These are phyloP conservation scores for Melanotaenia pygmaea DNA, from an alignment of 2,797 vertebrate species.

Conservation along the genomic window DNA sequence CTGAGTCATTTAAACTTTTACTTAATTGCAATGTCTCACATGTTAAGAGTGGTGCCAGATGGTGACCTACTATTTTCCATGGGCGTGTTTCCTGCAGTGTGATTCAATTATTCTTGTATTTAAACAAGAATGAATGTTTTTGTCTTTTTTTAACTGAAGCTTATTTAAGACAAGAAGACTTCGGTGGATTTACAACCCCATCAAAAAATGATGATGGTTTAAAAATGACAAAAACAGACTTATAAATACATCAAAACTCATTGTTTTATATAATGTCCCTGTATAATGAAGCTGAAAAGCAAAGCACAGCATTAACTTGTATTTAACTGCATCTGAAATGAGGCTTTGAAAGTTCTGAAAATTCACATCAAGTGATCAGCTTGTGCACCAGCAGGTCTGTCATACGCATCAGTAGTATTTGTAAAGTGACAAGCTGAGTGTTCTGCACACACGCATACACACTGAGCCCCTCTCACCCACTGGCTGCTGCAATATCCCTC, in stretches of 20 bases:
- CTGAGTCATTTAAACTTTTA: slow-evolving; percentile 28
- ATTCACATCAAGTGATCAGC: slow-evolving; percentile 60
- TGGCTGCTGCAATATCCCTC: slow-evolving; percentile 72
- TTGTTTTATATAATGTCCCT: neutral
- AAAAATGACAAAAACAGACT: neutral
- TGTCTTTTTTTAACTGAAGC: neutral
- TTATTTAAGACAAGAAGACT: slow-evolving; percentile 7
- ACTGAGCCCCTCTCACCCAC: slow-evolving; percentile 57
- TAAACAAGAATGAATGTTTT: neutral
- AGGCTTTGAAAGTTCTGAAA: slow-evolving; percentile 30
- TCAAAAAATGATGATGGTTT: neutral
- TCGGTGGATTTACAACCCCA: neutral
- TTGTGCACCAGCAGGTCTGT: slow-evolving; percentile 54
- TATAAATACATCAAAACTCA: neutral
- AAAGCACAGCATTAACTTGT: slow-evolving; percentile 5
- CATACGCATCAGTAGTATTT: slow-evolving; percentile 74
- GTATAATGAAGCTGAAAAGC: slow-evolving; percentile 3
- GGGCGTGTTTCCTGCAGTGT: slow-evolving; percentile 8
- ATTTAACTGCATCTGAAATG: slow-evolving; percentile 10
- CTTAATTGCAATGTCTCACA: slow-evolving; percentile 15
- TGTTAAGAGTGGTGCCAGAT: slow-evolving; percentile 21
- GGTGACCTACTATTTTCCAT: slow-evolving; percentile 11
- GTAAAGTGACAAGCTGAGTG: slow-evolving; percentile 76
- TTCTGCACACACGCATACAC: slow-evolving; percentile 49
- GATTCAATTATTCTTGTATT: slow-evolving; percentile 13